Evolutionary conservation across 1,140 invertebrate species (phyloP).

Genomic region (Tenebrio molitor): DNA sequence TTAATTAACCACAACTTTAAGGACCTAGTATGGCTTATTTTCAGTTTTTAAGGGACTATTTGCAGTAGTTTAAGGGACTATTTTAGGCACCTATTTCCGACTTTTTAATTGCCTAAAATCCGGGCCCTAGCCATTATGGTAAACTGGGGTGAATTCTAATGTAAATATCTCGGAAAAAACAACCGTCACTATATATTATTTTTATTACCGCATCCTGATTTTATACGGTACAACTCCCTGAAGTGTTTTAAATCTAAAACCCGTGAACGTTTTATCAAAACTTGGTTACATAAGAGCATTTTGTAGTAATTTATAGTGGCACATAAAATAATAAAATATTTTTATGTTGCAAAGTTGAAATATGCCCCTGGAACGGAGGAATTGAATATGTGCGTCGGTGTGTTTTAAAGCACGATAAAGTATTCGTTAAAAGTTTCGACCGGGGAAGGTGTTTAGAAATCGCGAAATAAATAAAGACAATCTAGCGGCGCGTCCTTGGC

Average conservation of each 20-base stretch:
- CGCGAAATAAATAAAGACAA: constrained; percentile 38
- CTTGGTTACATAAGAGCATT: constrained; percentile 58
- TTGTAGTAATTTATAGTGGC: constrained; percentile 57
- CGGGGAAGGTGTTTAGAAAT: constrained; percentile 14
- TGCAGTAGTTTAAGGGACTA: no score
- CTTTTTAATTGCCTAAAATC: no score
- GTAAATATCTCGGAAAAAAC: constrained; percentile 49
- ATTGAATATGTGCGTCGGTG: constrained; percentile 45
- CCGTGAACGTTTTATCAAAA: constrained; percentile 60
- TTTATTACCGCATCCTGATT: constrained; percentile 50
- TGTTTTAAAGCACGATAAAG: constrained; percentile 20
- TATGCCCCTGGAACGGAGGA: constrained; percentile 53
- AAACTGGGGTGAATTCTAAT: constrained; percentile 25
- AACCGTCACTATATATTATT: constrained; percentile 54
- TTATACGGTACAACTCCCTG: constrained; percentile 52
- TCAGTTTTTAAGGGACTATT: no score
- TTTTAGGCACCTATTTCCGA: no score
- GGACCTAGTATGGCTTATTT: no score
- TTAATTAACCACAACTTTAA: no score
- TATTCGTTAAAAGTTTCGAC: constrained; percentile 17
- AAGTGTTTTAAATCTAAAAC: constrained; percentile 59
- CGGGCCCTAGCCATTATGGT: constrained; percentile 27
- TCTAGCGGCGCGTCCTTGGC: not conserved
- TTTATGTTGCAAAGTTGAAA: constrained; percentile 59
- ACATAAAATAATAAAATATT: constrained; percentile 63